phyloP scores from a whole-genome alignment of 1,140 invertebrate species.

The Lethrus apterus region DNA sequence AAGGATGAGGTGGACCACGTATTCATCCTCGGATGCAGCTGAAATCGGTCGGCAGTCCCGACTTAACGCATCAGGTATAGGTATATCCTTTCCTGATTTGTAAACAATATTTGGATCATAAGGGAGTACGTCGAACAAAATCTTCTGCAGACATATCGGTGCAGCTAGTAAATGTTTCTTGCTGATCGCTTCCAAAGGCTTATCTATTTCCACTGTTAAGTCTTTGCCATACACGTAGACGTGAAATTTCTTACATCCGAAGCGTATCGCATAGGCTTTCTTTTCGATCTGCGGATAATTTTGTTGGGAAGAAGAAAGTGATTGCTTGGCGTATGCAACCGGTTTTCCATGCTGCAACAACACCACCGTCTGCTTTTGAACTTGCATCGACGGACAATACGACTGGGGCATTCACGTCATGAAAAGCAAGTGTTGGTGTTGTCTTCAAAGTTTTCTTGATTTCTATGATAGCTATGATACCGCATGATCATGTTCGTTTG shows the following conservation, averaged over 20 bases:
- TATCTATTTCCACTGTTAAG: conserved; percentile 38
- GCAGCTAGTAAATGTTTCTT: neutral
- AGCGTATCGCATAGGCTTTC: neutral
- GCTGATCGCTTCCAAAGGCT: conserved; percentile 3
- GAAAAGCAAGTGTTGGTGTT: neutral
- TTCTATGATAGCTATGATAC: conserved; percentile 3
- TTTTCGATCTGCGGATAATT: conserved; percentile 35
- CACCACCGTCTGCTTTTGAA: neutral
- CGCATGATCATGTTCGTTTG: too few relatives aligned
- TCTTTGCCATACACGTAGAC: conserved; percentile 38
- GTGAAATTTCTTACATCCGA: conserved; percentile 5
- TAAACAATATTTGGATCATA: neutral
- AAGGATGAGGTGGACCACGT: neutral
- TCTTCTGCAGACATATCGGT: neutral
- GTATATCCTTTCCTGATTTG: conserved; percentile 4
- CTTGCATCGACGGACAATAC: neutral
- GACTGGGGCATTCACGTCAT: conserved; percentile 8
- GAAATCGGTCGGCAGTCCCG: neutral
- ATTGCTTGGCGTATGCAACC: conserved; percentile 20
- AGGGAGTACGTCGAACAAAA: neutral
- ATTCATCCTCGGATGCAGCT: neutral
- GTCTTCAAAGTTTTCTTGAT: neutral
- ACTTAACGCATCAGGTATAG: conserved; percentile 8
- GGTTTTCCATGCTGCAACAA: neutral
- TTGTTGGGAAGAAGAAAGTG: conserved; percentile 24